Percentiles rank a stretch among this genome's conserved stretches.
These are phyloP conservation scores for Microctonus hyperodae DNA, from an alignment of 2,888 invertebrate species.

Conservation along the genomic window DNA sequence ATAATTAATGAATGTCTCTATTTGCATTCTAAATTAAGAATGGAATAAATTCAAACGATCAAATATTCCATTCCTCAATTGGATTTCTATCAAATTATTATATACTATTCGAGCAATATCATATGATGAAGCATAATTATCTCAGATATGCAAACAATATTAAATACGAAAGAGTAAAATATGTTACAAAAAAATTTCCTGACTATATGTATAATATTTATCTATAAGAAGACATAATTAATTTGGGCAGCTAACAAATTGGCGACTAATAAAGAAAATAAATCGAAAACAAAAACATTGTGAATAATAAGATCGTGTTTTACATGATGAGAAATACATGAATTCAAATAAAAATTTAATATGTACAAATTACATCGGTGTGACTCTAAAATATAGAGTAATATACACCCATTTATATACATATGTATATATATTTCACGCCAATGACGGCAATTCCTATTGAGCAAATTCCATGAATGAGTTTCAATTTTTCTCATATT, in stretches of 20 bases:
- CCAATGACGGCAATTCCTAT: conserved; percentile 7
- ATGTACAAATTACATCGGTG: conserved; percentile 32
- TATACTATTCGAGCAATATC: background rate
- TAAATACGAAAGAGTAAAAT: background rate
- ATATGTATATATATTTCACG: background rate
- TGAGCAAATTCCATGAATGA: conserved; percentile 2
- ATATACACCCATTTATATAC: background rate
- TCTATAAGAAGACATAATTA: background rate
- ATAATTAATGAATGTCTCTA: background rate
- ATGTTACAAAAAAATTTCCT: background rate
- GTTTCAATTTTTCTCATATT: background rate
- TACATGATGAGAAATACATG: conserved; percentile 8
- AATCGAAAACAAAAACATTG: background rate
- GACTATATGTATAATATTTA: background rate
- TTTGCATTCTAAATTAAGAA: background rate
- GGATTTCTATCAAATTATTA: background rate
- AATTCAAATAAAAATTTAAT: conserved; percentile 27
- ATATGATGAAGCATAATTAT: background rate
- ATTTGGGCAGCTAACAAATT: background rate
- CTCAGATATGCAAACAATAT: background rate
- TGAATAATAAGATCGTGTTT: background rate
- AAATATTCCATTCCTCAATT: background rate
- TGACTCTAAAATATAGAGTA: background rate
- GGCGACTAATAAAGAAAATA: background rate
- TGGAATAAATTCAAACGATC: background rate